Evolutionary conservation across 1,140 invertebrate genomes (phyloP), one percentile per base, ranked within the genome.

Genomic region (Philopotamus ludificatus): DNA sequence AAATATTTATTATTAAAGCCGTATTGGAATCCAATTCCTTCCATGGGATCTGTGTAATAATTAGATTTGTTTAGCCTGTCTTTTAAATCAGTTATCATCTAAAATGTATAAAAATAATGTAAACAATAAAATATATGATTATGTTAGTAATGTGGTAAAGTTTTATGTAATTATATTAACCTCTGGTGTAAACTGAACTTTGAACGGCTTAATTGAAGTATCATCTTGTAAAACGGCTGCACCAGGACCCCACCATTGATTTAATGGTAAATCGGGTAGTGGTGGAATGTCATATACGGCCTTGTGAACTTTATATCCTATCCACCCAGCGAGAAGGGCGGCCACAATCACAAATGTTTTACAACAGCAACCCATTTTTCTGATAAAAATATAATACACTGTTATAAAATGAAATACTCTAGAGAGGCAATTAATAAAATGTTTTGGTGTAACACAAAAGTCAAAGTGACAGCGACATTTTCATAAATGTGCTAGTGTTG

Each of bases 1-100:
- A 94, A 74, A 72, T 87, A 85, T 21, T 85, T 77, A 0, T 85
- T 77, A 74, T 92, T 91, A 65, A 93, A 87, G 7, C 92, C 92
- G 74, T 93, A 93, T 59, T 86, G 75, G 67, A 93, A 93, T 42
- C 84, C 82, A 2, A 84, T 77, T 16, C 83, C 86, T 74, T 91
- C 85, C 51, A 93, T 71, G 1, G 89, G 84, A 2, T 64, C 54
- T 23, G 79, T 78, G 8, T 87, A 79, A 18, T 78, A 73, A 8
- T 81, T 73, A 28, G 84, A 77, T 22, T 81, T 75, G 54, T 82
- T 76, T 1, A 92, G 74, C 50, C 87, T 78, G 1, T 75, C 63
- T 71, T 84, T 82, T 0, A 91, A 76, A 71, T 90, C 86, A 55
- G 79, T 74, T 15, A 88, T 75, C 54, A 84, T 74, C 86, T 88